phyloP scores from a whole-genome alignment of 2,797 vertebrate genomes.

The Tiaroga cobitis region DNA sequence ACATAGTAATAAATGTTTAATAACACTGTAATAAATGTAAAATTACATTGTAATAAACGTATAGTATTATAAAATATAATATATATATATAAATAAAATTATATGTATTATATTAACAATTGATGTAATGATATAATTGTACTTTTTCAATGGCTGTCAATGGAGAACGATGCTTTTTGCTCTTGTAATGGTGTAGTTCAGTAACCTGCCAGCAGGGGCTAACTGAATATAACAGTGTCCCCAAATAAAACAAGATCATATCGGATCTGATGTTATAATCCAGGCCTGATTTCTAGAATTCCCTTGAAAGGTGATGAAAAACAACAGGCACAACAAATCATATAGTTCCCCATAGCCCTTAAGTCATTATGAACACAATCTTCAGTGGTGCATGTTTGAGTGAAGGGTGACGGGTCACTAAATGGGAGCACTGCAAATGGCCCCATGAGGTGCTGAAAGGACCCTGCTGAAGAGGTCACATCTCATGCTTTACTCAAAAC shows the following conservation, averaged over 20 bases:
- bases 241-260: background rate
- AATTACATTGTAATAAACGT: too few relatives aligned
- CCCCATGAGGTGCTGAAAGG: slow-evolving; percentile 15
- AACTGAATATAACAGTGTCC: background rate
- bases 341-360: background rate
- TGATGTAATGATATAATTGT: background rate
- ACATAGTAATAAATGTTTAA: too few relatives aligned
- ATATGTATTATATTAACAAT: too few relatives aligned
- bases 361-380: background rate
- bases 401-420: slow-evolving; percentile 22
- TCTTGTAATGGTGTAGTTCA: background rate
- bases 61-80: too few relatives aligned
- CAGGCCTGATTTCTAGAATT: background rate
- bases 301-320: background rate
- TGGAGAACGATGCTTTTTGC: background rate
- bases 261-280: background rate
- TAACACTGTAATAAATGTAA: too few relatives aligned
- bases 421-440: slow-evolving; percentile 8
- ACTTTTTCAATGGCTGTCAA: background rate
- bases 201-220: background rate
- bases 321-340: background rate
- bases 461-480: background rate
- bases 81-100: too few relatives aligned
- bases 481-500: background rate
- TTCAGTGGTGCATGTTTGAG: background rate